phyloP scores from a whole-genome alignment of 1,140 invertebrate species.

The Ceratina calcarata region DNA sequence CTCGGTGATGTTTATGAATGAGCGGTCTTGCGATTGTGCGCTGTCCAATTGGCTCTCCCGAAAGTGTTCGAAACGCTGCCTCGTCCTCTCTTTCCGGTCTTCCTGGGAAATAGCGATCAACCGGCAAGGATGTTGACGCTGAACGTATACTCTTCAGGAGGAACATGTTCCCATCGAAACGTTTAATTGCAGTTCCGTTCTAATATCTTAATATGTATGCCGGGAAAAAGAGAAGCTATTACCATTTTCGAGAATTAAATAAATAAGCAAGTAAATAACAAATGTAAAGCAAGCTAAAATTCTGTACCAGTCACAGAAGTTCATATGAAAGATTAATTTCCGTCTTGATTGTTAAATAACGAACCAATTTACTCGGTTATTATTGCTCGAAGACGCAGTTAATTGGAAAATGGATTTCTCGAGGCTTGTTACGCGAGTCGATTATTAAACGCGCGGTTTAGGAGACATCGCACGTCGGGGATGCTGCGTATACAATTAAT shows the following conservation, averaged over 20 bases:
- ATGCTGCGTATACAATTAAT: constrained; percentile 15
- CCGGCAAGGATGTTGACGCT: neutral
- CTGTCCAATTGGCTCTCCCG: constrained; percentile 45
- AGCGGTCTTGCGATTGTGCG: constrained; percentile 39
- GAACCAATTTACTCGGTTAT: neutral
- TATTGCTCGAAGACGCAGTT: neutral
- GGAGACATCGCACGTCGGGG: constrained; percentile 16
- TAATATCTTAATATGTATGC: neutral
- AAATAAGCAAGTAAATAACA: too few species aligned
- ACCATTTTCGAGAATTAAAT: neutral
- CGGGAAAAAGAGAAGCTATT: neutral
- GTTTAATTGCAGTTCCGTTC: constrained; percentile 13
- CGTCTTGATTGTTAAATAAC: too few species aligned
- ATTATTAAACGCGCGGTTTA: constrained; percentile 5
- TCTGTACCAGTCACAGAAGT: too few species aligned
- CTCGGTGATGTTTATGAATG: constrained; percentile 64
- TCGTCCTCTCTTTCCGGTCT: neutral
- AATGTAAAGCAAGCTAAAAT: too few species aligned
- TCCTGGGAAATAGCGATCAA: constrained; percentile 22
- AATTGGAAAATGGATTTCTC: constrained; percentile 25
- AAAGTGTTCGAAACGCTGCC: constrained; percentile 16
- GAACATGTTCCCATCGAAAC: too few species aligned
- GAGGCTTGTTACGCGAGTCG: neutral
- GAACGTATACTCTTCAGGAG: too few species aligned
- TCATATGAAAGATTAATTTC: too few species aligned